Evolutionary conservation across 2,888 invertebrate genomes (phyloP), one percentile per base, ranked within the genome.

Genomic region (Hesperia comma): DNA sequence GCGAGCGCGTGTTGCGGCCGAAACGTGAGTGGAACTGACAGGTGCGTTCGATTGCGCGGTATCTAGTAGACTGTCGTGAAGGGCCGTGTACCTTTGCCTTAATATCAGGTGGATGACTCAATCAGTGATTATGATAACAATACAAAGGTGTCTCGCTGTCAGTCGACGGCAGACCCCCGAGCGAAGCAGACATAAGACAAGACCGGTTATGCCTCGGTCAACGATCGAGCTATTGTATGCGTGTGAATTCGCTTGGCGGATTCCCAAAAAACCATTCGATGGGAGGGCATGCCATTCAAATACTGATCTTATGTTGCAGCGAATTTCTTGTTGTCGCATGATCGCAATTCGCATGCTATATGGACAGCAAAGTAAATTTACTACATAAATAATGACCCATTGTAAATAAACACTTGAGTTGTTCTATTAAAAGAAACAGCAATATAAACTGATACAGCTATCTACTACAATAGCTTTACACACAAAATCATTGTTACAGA

Each of bases 61-160:
- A 75, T 76, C 75, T 74, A 69, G 67, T 70, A 69, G 72, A 89
- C 89, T 89, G 87, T 69, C 78, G 70, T 74, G 69, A 78, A 80
- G 79, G 80, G 83, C 77, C 75, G 77, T 74, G 71, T 58, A 66
- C 53, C 77, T 71, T 72, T 75, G 76, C 75, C 75, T 85, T 87
- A 86, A 84, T 84, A 88, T 86, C 83, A 85, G 84, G 85, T 88
- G 86, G 80, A 84, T 82, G 85, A 81, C 84, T 84, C 84, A 82
- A 84, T 84, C 80, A 76, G 79, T 84, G 87, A 88, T 89, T 86
- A 84, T 72, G 75, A 72, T 76, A 73, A 71, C 60, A 77, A 77
- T 80, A 81, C 81, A 81, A 80, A 75, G 79, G 69, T 72, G 74
- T 76, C 68, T 70, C 71, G 73, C 67, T 51, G 57, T 58, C 68